Percentiles rank a stretch among this genome's conserved stretches.
Evolutionary conservation across 2,113 vertebrate genomes (phyloP).

Genomic region (Dromiciops gliroides): DNA sequence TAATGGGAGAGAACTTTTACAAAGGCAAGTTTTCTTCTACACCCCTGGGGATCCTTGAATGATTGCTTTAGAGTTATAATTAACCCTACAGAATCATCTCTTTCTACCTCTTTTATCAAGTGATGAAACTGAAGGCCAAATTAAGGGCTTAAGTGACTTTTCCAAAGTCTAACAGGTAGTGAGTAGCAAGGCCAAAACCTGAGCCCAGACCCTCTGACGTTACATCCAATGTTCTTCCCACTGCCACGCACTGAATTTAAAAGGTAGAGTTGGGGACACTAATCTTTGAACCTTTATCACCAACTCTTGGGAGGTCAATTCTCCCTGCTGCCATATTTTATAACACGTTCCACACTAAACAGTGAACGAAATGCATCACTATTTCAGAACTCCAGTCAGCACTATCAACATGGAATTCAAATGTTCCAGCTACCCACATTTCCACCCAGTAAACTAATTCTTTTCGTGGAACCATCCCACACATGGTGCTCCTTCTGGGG

Average conservation of each 20-base stretch:
- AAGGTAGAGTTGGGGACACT: background rate
- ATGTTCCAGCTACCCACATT: background rate
- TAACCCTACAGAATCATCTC: background rate
- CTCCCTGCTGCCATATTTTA: background rate
- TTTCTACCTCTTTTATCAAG: background rate
- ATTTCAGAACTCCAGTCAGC: background rate
- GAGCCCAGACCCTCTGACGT: background rate
- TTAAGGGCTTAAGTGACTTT: background rate
- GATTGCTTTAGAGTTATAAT: background rate
- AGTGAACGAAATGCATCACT: slow-evolving; percentile 13
- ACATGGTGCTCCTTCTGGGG: slow-evolving; percentile 2
- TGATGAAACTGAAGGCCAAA: background rate
- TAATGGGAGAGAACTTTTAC: background rate
- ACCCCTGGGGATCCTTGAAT: background rate
- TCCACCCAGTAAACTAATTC: slow-evolving; percentile 27
- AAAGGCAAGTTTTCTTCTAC: background rate
- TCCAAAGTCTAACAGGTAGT: background rate
- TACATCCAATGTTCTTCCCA: background rate
- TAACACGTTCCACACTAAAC: background rate
- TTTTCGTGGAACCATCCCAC: slow-evolving; percentile 41
- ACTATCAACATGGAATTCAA: slow-evolving; percentile 11
- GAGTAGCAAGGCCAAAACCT: background rate
- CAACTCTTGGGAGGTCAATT: background rate
- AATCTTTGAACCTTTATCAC: background rate
- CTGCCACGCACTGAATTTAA: background rate